Percentiles rank a stretch among this genome's conserved stretches.
Conservation (phyloP, 2,888 invertebrate species). For the Macropis europaea region DNA sequence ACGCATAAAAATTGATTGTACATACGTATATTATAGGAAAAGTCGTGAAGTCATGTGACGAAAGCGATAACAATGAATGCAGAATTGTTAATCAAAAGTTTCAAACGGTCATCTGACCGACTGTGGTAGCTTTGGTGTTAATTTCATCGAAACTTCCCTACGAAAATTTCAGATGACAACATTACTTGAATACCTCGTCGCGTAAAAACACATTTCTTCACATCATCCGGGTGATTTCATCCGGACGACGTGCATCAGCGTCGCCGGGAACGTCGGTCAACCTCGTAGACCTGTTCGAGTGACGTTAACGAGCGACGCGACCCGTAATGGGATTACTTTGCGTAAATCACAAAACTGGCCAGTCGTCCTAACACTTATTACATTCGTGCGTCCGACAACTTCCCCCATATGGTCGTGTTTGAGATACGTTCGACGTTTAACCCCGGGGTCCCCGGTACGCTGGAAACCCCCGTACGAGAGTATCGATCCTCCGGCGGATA, state of each 20-base stretch:
- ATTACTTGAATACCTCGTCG: background rate
- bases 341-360: slow-evolving; percentile 67
- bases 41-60: no score
- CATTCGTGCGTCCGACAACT: slow-evolving; percentile 51
- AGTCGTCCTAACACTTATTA: slow-evolving; percentile 54
- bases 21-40: no score
- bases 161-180: background rate
- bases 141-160: no score
- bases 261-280: slow-evolving; percentile 15
- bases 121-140: no score
- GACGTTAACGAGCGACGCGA: slow-evolving; percentile 68
- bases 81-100: no score
- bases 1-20: no score
- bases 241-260: slow-evolving; percentile 19
- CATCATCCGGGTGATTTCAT: slow-evolving; percentile 22
- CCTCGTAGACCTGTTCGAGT: slow-evolving; percentile 27
- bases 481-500: slow-evolving; percentile 46
- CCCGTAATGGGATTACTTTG: slow-evolving; percentile 71
- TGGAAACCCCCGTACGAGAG: slow-evolving; percentile 46
- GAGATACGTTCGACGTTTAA: slow-evolving; percentile 71
- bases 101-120: no score
- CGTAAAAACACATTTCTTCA: background rate
- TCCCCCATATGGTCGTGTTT: slow-evolving; percentile 38
- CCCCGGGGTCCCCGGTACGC: slow-evolving; percentile 54
- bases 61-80: no score